Percentiles rank a stretch among this genome's conserved stretches.
These are phyloP conservation scores for Pomatostomus ruficeps DNA, from an alignment of 2,113 vertebrate species.

Conservation along the genomic window DNA sequence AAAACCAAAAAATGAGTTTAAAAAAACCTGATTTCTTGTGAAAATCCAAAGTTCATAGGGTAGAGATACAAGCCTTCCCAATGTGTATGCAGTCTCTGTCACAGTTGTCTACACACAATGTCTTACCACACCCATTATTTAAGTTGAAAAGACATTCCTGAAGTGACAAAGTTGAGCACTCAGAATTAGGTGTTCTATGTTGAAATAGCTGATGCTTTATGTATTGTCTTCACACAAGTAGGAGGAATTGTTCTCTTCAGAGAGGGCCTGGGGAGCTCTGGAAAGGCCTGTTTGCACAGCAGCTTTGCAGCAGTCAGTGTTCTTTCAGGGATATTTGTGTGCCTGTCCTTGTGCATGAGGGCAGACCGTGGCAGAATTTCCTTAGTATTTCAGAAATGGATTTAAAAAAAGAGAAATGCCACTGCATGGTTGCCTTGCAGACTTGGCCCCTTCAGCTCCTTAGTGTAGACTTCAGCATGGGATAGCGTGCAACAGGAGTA, in stretches of 20 bases:
- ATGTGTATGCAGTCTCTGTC: neutral
- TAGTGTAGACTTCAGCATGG: neutral
- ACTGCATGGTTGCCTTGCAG: neutral
- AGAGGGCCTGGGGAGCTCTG: neutral
- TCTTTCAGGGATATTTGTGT: neutral
- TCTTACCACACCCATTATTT: neutral
- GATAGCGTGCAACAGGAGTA: neutral
- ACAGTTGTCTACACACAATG: neutral
- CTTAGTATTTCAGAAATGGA: neutral
- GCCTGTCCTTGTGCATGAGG: neutral
- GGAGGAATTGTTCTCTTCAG: neutral
- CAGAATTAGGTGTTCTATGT: neutral
- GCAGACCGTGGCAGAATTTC: neutral
- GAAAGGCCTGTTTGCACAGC: neutral
- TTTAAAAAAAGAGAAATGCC: neutral
- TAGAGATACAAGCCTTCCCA: neutral
- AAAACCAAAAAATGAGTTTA: neutral
- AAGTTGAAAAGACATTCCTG: neutral
- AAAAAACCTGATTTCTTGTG: neutral
- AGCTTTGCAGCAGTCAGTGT: neutral
- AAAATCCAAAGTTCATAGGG: neutral
- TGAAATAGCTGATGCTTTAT: neutral
- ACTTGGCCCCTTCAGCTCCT: neutral
- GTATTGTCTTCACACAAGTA: neutral
- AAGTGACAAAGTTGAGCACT: neutral